Evolutionary conservation across 2,888 invertebrate species (phyloP).

Genomic region (Theodoxus fluviatilis): DNA sequence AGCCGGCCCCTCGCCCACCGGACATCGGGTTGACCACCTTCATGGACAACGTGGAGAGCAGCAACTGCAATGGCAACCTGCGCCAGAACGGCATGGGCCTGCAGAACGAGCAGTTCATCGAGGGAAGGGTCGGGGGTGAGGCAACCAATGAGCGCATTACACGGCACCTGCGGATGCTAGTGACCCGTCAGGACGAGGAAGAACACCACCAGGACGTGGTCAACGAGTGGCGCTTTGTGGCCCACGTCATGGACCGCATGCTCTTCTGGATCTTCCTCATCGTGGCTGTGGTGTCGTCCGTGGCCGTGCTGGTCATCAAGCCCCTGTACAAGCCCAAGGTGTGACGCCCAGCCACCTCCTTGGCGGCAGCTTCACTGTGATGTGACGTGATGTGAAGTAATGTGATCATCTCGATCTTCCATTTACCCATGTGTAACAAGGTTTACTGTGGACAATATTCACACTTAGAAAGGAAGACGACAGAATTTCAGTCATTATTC

Average conservation of each 20-base stretch:
- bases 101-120: too few species aligned
- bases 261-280: constrained; percentile 64
- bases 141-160: constrained; percentile 49
- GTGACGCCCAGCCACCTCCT: constrained; percentile 11
- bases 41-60: constrained; percentile 42
- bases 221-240: constrained; percentile 64
- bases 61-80: constrained; percentile 48
- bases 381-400: too few species aligned
- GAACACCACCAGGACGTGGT: constrained; percentile 58
- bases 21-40: constrained; percentile 51
- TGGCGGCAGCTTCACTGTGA: too few species aligned
- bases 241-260: constrained; percentile 62
- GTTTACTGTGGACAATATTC: too few species aligned
- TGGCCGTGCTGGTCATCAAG: constrained; percentile 61
- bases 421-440: too few species aligned
- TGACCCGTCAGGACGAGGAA: constrained; percentile 55
- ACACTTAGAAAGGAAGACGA: too few species aligned
- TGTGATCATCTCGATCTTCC: too few species aligned
- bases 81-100: constrained; percentile 27
- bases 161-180: constrained; percentile 53
- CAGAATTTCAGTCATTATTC: too few species aligned
- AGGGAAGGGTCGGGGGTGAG: constrained; percentile 1
- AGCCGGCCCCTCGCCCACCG: not conserved
- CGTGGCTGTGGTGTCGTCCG: constrained; percentile 56
- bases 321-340: constrained; percentile 57